Percentiles rank a stretch among this genome's conserved stretches.
Conservation (phyloP, 2,888 invertebrate species). For the Leptopilina drosophilae region DNA sequence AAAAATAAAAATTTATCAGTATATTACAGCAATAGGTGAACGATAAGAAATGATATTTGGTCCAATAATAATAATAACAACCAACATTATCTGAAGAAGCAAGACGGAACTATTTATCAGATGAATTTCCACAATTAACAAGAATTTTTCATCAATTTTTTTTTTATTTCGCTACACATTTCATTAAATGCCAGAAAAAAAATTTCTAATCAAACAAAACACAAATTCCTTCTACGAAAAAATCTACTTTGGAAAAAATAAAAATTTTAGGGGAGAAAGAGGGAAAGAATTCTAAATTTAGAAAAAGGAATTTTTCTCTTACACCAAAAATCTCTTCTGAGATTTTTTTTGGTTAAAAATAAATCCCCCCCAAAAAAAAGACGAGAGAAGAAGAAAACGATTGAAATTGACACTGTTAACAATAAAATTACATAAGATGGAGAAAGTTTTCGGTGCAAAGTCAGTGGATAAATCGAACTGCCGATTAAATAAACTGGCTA, state of each 20-base stretch:
- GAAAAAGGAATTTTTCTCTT: no score
- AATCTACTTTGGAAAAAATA: no score
- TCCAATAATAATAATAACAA: constrained; percentile 7
- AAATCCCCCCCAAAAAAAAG: no score
- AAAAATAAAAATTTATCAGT: constrained; percentile 22
- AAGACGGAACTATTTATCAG: constrained; percentile 15
- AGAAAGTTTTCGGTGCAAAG: background rate
- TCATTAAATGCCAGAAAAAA: no score
- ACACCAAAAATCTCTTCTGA: no score
- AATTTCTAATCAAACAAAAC: no score
- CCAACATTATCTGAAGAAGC: background rate
- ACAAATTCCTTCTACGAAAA: no score
- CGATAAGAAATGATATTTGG: constrained; percentile 30
- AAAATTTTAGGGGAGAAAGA: no score
- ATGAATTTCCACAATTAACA: background rate
- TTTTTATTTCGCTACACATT: no score
- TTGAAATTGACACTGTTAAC: background rate
- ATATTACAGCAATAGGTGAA: constrained; percentile 1
- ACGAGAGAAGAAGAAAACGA: background rate
- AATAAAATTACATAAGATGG: background rate
- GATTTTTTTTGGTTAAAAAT: no score
- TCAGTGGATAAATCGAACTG: background rate
- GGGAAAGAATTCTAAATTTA: no score
- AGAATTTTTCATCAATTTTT: background rate
- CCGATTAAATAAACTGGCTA: constrained; percentile 10